These are phyloP conservation scores for Podarcis lilfordi DNA, from an alignment of 2,797 vertebrate genomes.

Conservation along the genomic window DNA sequence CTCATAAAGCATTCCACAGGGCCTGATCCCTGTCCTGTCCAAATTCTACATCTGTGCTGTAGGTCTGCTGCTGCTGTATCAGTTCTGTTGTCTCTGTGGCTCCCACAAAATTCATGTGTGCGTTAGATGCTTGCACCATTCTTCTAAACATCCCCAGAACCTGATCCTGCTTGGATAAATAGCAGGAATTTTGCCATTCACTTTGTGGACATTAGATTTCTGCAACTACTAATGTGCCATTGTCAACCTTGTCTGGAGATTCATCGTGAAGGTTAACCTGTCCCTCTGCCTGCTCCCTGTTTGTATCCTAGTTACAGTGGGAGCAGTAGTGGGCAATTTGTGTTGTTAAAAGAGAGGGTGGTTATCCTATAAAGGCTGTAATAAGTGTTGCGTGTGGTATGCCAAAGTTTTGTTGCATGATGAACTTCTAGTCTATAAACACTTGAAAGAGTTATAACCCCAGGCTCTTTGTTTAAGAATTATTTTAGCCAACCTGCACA, in stretches of 20 bases:
- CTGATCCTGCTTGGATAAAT: background rate
- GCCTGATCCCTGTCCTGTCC: fast-evolving
- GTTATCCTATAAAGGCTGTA: background rate
- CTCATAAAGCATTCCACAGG: background rate
- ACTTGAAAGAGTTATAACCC: background rate
- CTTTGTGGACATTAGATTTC: background rate
- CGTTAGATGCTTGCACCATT: background rate
- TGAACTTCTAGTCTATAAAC: background rate
- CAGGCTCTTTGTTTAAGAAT: slow-evolving; percentile 1
- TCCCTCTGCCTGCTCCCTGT: background rate
- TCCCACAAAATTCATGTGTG: background rate
- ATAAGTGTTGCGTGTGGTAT: background rate
- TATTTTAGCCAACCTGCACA: background rate
- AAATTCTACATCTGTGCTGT: background rate
- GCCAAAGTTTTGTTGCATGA: background rate
- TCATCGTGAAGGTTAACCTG: background rate
- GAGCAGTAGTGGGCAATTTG: fast-evolving
- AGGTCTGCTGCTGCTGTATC: background rate
- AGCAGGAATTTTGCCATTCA: background rate
- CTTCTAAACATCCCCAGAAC: background rate
- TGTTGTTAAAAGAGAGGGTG: slow-evolving; percentile 3
- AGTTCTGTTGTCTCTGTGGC: background rate
- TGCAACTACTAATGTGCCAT: background rate
- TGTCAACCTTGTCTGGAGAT: background rate
- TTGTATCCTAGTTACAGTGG: background rate